Percentiles rank a stretch among this genome's conserved stretches.
These are phyloP conservation scores for Pipa parva DNA, from an alignment of 2,113 vertebrate genomes.

Conservation along the genomic window DNA sequence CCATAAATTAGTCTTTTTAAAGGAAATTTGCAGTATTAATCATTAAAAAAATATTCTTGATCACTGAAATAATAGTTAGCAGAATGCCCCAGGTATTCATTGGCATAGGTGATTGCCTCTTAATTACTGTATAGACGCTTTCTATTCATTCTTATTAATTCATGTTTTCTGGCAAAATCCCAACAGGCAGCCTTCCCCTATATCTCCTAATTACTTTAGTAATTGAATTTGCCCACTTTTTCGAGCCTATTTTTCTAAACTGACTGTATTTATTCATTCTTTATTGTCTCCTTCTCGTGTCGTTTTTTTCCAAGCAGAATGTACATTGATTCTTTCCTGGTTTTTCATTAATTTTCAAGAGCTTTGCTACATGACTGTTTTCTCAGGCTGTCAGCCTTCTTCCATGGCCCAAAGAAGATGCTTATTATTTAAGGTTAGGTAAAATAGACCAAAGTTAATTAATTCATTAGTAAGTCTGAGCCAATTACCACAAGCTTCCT, in stretches of 20 bases:
- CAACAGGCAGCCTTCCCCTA: conserved; percentile 95
- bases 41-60: conserved; percentile 99
- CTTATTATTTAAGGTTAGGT: conserved; percentile 80
- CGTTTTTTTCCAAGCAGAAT: conserved; percentile 86
- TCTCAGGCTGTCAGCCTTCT: conserved; percentile 75
- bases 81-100: conserved; percentile 91
- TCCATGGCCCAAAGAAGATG: conserved; percentile 64
- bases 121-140: conserved; percentile 96
- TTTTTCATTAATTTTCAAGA: conserved; percentile 92
- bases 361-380: conserved; percentile 76
- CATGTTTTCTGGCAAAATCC: conserved; percentile 93
- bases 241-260: conserved; percentile 96
- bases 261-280: conserved; percentile 96
- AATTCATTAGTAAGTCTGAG: conserved; percentile 88
- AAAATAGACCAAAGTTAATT: conserved; percentile 86
- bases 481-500: conserved; percentile 78
- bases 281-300: conserved; percentile 98
- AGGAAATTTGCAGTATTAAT: conserved; percentile 99
- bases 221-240: conserved; percentile 99
- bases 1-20: conserved; percentile 98
- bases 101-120: conserved; percentile 99
- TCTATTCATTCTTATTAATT: conserved; percentile 98
- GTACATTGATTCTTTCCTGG: conserved; percentile 83
- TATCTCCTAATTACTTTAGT: conserved; percentile 99
- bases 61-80: conserved; percentile 98